phyloP scores from a whole-genome alignment of 2,888 invertebrate genomes.

The Cataglyphis altisquamis region DNA sequence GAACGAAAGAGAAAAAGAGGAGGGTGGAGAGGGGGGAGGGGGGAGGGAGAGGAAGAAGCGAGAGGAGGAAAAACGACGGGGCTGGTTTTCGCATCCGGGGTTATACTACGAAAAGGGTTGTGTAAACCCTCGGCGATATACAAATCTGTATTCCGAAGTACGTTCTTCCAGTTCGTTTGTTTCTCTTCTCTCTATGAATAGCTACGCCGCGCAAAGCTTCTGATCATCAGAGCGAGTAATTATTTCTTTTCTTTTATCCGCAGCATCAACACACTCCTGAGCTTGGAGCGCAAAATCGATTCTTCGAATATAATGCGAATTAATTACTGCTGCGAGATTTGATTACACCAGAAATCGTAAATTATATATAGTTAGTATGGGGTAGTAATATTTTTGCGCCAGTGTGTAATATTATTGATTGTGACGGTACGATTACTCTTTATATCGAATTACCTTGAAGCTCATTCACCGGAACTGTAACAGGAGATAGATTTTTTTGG shows the following conservation, averaged over 20 bases:
- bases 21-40: slow-evolving; percentile 1
- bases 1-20: slow-evolving; percentile 9
- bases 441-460: slow-evolving; percentile 52
- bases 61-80: not conserved
- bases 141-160: not conserved
- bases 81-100: not conserved
- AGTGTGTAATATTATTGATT: slow-evolving; percentile 2
- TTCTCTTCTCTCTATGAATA: not conserved
- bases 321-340: not conserved
- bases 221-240: not conserved
- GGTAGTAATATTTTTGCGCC: not conserved
- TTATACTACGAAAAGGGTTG: not conserved
- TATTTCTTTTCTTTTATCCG: not conserved
- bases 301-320: not conserved
- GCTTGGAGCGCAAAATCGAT: slow-evolving; percentile 17
- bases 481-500: slow-evolving; percentile 56
- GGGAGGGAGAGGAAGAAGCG: slow-evolving; percentile 22
- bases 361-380: not conserved
- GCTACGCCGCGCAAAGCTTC: not conserved
- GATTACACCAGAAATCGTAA: slow-evolving; percentile 14
- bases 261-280: not conserved
- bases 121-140: not conserved
- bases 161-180: slow-evolving; percentile 15
- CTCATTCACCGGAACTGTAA: slow-evolving; percentile 68
- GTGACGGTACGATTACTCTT: slow-evolving; percentile 6